phyloP scores from a whole-genome alignment of 2,113 vertebrate species.

The Ailurus styani region DNA sequence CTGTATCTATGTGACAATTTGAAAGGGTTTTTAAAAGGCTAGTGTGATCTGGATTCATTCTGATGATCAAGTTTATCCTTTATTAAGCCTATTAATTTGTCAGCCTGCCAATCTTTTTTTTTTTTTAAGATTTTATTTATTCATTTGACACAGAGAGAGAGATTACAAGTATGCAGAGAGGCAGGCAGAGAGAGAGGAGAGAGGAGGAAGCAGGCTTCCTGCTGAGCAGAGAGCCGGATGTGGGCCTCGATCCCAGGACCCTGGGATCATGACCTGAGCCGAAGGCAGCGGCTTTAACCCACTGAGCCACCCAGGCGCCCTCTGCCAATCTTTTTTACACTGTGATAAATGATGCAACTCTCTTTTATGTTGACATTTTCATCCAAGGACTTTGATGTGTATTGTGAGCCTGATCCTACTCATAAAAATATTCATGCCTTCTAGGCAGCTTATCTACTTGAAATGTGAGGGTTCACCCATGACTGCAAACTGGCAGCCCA shows the following conservation, averaged over 20 bases:
- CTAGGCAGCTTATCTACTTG: neutral
- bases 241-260: too few species aligned
- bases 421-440: conserved; percentile 42
- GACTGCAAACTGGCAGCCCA: neutral
- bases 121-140: too few species aligned
- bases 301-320: too few species aligned
- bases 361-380: conserved; percentile 55
- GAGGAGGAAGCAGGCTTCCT: too few species aligned
- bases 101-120: conserved; percentile 38
- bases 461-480: neutral
- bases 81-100: conserved; percentile 48
- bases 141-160: too few species aligned
- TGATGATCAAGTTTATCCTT: conserved; percentile 32
- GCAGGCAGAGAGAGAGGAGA: too few species aligned
- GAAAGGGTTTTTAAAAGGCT: conserved; percentile 29
- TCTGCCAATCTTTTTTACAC: neutral
- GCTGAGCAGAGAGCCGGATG: too few species aligned
- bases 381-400: conserved; percentile 35
- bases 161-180: too few species aligned
- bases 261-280: too few species aligned
- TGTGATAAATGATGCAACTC: conserved; percentile 42
- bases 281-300: too few species aligned
- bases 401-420: neutral
- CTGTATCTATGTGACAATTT: neutral
- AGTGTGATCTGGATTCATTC: conserved; percentile 38